Evolutionary conservation across 2,888 invertebrate species (phyloP).

Genomic region (Netelia melanura): DNA sequence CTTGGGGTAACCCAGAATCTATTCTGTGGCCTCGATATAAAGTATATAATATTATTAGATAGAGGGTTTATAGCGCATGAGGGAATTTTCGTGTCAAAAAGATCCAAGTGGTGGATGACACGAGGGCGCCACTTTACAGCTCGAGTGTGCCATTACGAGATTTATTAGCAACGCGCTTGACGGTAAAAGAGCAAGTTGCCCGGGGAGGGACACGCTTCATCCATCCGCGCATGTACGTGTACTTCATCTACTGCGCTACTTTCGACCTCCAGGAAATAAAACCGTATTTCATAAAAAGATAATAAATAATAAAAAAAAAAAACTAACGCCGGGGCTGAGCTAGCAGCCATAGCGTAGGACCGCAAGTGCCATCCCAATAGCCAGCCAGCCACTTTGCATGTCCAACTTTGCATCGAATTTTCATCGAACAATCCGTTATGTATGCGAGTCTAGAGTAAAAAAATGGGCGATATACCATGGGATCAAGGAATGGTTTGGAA

Average conservation of each 20-base stretch:
- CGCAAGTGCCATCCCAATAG: not conserved
- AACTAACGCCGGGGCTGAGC: constrained; percentile 2
- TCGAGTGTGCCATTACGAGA: constrained; percentile 54
- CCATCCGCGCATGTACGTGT: constrained; percentile 23
- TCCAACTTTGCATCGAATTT: not conserved
- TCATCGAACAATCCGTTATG: not conserved
- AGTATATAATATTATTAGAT: constrained; percentile 13
- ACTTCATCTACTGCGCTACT: constrained; percentile 42
- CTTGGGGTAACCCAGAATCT: not conserved
- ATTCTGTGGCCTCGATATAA: constrained; percentile 8
- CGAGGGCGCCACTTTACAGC: constrained; percentile 51
- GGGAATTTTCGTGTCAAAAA: constrained; percentile 42
- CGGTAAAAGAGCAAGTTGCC: constrained; percentile 32
- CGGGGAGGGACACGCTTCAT: not conserved
- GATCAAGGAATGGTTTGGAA: not conserved
- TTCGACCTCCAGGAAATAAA: constrained; percentile 29
- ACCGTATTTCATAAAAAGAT: constrained; percentile 31
- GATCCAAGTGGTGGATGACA: constrained; percentile 11
- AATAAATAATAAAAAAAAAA: constrained; percentile 41
- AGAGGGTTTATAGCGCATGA: constrained; percentile 20
- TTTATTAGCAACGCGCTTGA: constrained; percentile 50
- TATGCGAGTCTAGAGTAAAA: not conserved
- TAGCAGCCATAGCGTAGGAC: not conserved
- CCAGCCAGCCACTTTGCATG: too few relatives aligned
- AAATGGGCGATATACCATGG: not conserved